A percentile compares a stretch with the other conserved stretches of the same genome.
phyloP scores from a whole-genome alignment of 2,797 vertebrate genomes.

The Gorsachius magnificus region DNA sequence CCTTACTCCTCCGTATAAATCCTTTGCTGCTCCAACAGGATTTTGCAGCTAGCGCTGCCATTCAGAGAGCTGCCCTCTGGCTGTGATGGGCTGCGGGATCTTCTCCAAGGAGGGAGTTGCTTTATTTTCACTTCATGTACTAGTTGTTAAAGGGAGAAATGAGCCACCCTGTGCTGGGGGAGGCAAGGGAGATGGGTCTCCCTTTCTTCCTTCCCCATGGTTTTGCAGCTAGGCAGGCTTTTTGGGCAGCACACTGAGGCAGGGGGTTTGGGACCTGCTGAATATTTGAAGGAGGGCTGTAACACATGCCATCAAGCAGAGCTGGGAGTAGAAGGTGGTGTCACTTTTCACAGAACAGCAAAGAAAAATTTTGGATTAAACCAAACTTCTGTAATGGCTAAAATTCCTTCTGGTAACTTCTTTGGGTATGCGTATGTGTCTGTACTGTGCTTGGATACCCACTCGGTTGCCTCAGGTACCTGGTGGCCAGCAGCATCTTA shows the following conservation, averaged over 20 bases:
- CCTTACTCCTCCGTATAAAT: neutral
- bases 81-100: fast-evolving
- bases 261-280: fast-evolving
- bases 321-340: neutral
- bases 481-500: neutral
- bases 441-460: neutral
- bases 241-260: neutral
- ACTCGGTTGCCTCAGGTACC: neutral
- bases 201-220: neutral
- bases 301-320: neutral
- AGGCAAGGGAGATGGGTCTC: neutral
- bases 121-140: neutral
- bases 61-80: neutral
- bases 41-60: fast-evolving
- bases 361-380: neutral
- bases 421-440: fast-evolving
- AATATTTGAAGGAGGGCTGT: neutral
- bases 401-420: neutral
- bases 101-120: neutral
- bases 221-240: neutral
- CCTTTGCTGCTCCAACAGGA: neutral
- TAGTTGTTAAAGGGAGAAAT: neutral
- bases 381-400: neutral
- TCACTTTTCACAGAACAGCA: neutral
- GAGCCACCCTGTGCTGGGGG: neutral